Evolutionary conservation across 2,113 vertebrate genomes (phyloP), one percentile per base, ranked within the genome.

Genomic region (Corythornis madagascariensis): DNA sequence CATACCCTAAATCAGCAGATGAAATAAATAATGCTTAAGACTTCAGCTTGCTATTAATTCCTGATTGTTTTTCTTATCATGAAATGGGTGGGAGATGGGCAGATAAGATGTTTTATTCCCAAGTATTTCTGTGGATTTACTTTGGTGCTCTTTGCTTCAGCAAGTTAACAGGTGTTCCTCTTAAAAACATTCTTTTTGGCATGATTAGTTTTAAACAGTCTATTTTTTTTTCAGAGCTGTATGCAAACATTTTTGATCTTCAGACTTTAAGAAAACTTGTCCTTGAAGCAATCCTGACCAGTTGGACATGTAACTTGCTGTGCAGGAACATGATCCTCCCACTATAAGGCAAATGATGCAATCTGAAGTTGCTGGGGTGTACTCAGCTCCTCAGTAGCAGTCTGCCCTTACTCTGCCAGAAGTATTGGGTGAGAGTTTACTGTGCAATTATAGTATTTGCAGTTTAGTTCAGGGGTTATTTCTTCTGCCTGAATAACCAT

Each of bases 1-100:
- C 28, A 31, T 86, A 21, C 20, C 56, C 22, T 14, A 72, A 89
- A 11, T 38, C 77, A 83, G 21, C n/a, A 81, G 53, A 48, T 48
- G 48, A 65, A 88, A 90, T 80, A 89, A 93, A 89, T 86, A 93
- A 89, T 69, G 19, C n/a, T 52, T 3, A 77, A 63, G 9, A 67
- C n/a, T 82, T 57, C 16, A 42, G 35, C 42, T 70, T 69, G 50
- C 24, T 92, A 29, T 72, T 79, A 86, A 84, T 84, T 91, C 2
- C 35, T 42, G 2, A 17, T 82, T 84, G 42, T 72, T 88, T 82
- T 60, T 81, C 35, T 57, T 84, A 53, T 86, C 5, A n/a, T 64
- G 75, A 45, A 84, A 3, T 48, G 56, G 4, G 10, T 50, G 24
- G 29, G 47, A 76, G 48, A 94, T n/a, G 28, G 40, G 5, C 24